Percentiles rank a stretch among this genome's conserved stretches.
These are phyloP conservation scores for Eilema sororculum DNA, from an alignment of 2,888 invertebrate species.

Conservation along the genomic window DNA sequence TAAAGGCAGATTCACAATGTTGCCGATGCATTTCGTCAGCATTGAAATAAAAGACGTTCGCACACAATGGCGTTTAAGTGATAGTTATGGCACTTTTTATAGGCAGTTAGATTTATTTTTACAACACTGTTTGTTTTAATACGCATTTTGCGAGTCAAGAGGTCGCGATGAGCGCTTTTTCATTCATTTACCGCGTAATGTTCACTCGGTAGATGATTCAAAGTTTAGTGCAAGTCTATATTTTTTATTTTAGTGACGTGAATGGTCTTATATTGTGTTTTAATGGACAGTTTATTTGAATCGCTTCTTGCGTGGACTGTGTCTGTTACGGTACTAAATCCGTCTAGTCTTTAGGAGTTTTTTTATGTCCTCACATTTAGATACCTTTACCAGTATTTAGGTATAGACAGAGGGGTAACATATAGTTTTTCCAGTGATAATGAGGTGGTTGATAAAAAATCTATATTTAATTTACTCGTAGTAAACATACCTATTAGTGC, in stretches of 20 bases:
- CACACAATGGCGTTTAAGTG: slow-evolving; percentile 84
- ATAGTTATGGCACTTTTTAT: slow-evolving; percentile 87
- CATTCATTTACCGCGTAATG: slow-evolving; percentile 67
- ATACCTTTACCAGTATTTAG: too few relatives aligned
- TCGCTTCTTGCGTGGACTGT: slow-evolving; percentile 21
- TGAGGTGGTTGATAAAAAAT: neutral
- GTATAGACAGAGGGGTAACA: neutral
- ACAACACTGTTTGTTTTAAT: slow-evolving; percentile 86
- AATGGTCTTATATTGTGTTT: slow-evolving; percentile 55
- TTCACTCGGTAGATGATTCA: slow-evolving; percentile 57
- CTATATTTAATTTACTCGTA: too few relatives aligned
- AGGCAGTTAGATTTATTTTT: slow-evolving; percentile 87
- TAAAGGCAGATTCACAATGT: slow-evolving; percentile 65
- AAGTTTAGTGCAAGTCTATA: slow-evolving; percentile 58
- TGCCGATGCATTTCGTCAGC: slow-evolving; percentile 68
- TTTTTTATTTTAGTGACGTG: slow-evolving; percentile 52
- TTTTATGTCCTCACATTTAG: neutral
- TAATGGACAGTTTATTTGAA: slow-evolving; percentile 49
- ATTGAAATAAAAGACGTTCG: slow-evolving; percentile 73
- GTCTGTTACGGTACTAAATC: neutral
- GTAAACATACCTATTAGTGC: too few relatives aligned
- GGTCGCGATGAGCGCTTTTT: slow-evolving; percentile 75
- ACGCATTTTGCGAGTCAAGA: slow-evolving; percentile 80
- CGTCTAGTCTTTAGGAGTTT: neutral
- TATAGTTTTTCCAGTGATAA: neutral